Percentiles rank a stretch among this genome's conserved stretches.
phyloP scores from a whole-genome alignment of 2,113 vertebrate species.

The Oreochromis niloticus region DNA sequence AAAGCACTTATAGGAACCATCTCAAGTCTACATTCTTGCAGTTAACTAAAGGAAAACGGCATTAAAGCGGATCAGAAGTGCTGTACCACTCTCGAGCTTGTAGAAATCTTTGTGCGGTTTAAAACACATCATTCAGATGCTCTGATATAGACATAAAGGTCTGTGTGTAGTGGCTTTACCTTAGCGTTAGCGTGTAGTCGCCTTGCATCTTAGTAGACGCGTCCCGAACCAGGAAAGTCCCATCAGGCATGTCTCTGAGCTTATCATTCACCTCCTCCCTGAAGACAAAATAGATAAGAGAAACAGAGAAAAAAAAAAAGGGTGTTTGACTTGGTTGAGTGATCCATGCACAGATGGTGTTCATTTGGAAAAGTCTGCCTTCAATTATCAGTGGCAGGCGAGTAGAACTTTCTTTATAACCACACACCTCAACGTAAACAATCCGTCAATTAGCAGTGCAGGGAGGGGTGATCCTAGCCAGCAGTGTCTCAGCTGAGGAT shows the following conservation, averaged over 20 bases:
- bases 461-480: background rate
- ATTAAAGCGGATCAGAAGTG: background rate
- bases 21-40: background rate
- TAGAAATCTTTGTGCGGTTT: background rate
- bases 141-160: background rate
- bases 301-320: background rate
- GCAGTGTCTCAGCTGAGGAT: background rate
- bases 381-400: background rate
- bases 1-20: background rate
- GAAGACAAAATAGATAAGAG: background rate
- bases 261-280: conserved; percentile 98
- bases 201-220: conserved; percentile 96
- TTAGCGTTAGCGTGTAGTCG: conserved; percentile 92
- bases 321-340: background rate
- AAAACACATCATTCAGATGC: background rate
- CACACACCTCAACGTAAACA: conserved; percentile 11
- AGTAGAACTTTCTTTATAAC: background rate
- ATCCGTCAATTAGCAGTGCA: background rate
- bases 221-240: conserved; percentile 93
- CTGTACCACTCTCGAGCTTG: background rate
- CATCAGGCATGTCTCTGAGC: conserved; percentile 93
- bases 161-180: conserved; percentile 66
- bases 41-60: background rate
- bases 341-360: background rate
- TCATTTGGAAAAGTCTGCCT: background rate